Conservation (phyloP, 37 sponge, comb jelly and placozoan species). For the Diacarnus erythraeanus region DNA sequence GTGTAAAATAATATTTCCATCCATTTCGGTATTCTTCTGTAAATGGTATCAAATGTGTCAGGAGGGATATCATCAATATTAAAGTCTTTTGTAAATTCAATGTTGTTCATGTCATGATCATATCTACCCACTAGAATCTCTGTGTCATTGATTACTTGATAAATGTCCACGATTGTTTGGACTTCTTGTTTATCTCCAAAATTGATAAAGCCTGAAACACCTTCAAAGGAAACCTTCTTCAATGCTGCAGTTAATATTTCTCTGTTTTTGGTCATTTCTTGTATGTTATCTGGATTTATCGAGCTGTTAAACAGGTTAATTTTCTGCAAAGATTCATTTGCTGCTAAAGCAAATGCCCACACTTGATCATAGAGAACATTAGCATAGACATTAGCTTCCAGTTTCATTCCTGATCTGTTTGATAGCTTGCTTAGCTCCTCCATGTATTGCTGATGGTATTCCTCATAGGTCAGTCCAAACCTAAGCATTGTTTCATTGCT, state of each 20-base stretch:
- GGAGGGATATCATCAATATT: neutral
- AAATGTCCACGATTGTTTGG: conserved; percentile 2
- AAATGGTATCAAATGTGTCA: conserved; percentile 14
- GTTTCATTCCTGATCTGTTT: neutral
- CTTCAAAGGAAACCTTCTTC: conserved; percentile 19
- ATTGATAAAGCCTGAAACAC: conserved; percentile 3
- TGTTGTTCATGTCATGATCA: neutral
- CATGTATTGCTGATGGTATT: conserved; percentile 23
- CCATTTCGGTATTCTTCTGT: conserved; percentile 1
- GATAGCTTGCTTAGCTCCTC: conserved; percentile 10
- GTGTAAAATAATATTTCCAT: neutral
- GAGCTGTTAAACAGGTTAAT: neutral
- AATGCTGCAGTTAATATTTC: conserved; percentile 5
- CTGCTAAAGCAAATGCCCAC: conserved; percentile 54
- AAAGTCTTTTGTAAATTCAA: neutral
- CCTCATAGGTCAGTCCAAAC: conserved; percentile 16
- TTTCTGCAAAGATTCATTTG: conserved; percentile 24
- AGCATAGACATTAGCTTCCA: conserved; percentile 16
- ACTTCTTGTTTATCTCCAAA: conserved; percentile 2
- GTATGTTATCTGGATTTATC: neutral
- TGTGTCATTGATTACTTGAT: conserved; percentile 14
- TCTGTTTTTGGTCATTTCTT: neutral
- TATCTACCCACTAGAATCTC: conserved; percentile 11
- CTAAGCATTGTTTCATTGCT: neutral
- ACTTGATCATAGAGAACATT: conserved; percentile 46